Evolutionary conservation across 2,113 vertebrate species (phyloP).

Genomic region (Buteo buteo): DNA sequence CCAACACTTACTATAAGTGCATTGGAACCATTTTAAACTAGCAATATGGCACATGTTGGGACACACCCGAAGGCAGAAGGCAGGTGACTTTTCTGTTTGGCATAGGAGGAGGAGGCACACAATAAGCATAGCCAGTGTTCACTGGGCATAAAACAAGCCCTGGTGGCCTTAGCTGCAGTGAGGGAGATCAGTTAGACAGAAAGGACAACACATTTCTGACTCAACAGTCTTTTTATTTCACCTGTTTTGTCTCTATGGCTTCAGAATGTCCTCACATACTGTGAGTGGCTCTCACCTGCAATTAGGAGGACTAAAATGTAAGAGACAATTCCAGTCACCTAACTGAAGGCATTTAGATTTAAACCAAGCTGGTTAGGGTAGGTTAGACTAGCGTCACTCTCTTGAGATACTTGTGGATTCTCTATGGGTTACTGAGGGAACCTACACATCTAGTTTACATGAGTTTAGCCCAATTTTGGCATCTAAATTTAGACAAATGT

Average conservation of each 20-base stretch:
- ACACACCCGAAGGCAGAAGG: not conserved
- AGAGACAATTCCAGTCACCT: not conserved
- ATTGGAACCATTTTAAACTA: not conserved
- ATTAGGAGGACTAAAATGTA: not conserved
- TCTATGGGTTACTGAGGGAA: not conserved
- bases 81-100: not conserved
- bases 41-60: not conserved
- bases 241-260: not conserved
- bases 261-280: not conserved
- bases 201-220: not conserved
- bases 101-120: not conserved
- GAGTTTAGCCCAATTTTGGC: not conserved
- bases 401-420: not conserved
- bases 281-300: fast-evolving
- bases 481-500: not conserved
- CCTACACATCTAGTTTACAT: not conserved
- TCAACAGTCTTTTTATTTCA: not conserved
- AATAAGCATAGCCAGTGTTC: not conserved
- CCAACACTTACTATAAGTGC: not conserved
- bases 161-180: not conserved
- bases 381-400: not conserved
- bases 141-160: not conserved
- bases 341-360: not conserved
- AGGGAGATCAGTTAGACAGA: not conserved
- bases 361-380: not conserved